Base-by-base conservation (phyloP, 2,797 vertebrate genomes). In the Diglossa cyanea region DNA sequence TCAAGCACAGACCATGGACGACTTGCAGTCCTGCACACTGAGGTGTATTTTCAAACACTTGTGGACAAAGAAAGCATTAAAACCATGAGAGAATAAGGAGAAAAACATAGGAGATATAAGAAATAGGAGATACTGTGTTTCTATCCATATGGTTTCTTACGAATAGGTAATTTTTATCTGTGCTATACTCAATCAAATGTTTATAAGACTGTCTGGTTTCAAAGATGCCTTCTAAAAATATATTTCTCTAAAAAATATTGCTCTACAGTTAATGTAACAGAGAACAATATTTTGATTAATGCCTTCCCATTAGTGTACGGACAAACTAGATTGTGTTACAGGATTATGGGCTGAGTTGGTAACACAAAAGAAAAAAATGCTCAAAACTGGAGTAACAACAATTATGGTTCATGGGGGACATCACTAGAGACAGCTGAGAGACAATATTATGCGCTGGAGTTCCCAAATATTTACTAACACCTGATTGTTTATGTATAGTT, bases 131-230 rank as follows among this genome's bases (percentile, higher is more conserved):
- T 25, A 25, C 0, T 84, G 61, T 62, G 88, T 83, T 96, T 72
- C 89, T 70, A 71, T 88, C 88, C 85, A 88, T 94, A 88, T 42
- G 47, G 55, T 94, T 96, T 66, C 87, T 95, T 96, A 95, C 28
- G 25, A 97, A 96, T 45, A 96, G 40, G 79, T 94, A 92, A 84
- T 96, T 97, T 97, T 97, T 92, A 95, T 94, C 93, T 93, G 18
- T 94, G 65, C 78, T 96, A 72, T 95, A 86, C 81, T 96, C 88
- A 93, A 53, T 68, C 93, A 82, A 92, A 91, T 93, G 91, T 96
- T 96, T 97, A 61, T 96, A 96, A 97, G 88, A 88, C 71, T 92
- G 39, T 91, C 93, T 95, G 57, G 61, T 92, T 88, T 96, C 83
- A 96, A 95, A 97, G 73, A 84, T 89, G 79, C 16, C 80, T 62